Percentiles rank a stretch among this genome's conserved stretches.
phyloP scores from a whole-genome alignment of 2,888 invertebrate genomes.

The Drosophila niveifrons region DNA sequence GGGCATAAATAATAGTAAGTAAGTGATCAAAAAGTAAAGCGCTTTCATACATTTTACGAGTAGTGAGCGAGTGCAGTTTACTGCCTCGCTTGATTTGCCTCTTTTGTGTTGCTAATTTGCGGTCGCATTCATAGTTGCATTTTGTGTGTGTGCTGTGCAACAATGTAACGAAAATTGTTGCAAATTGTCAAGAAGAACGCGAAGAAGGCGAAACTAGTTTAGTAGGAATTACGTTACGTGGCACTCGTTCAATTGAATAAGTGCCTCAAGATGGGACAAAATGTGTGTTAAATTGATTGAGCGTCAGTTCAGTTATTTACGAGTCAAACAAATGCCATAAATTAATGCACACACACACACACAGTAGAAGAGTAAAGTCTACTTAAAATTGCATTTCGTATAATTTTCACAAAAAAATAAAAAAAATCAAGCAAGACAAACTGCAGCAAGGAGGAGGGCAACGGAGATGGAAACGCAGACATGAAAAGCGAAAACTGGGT shows the following conservation, averaged over 20 bases:
- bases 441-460: background rate
- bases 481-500: slow-evolving; percentile 78
- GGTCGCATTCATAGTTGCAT: slow-evolving; percentile 31
- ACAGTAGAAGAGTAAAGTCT: slow-evolving; percentile 40
- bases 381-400: slow-evolving; percentile 70
- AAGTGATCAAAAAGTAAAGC: slow-evolving; percentile 1
- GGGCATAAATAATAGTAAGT: slow-evolving; percentile 1
- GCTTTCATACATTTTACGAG: slow-evolving; percentile 1
- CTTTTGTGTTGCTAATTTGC: slow-evolving; percentile 57
- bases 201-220: slow-evolving; percentile 69
- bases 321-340: slow-evolving; percentile 44
- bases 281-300: slow-evolving; percentile 77
- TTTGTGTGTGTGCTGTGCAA: slow-evolving; percentile 48
- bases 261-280: slow-evolving; percentile 40
- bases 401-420: slow-evolving; percentile 67
- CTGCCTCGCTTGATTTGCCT: slow-evolving; percentile 51
- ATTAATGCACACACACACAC: slow-evolving; percentile 52
- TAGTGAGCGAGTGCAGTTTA: slow-evolving; percentile 37
- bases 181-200: slow-evolving; percentile 43
- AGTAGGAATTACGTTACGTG: slow-evolving; percentile 76
- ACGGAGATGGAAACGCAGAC: slow-evolving; percentile 5
- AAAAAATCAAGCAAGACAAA: slow-evolving; percentile 52
- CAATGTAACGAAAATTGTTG: slow-evolving; percentile 52
- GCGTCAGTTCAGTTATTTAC: slow-evolving; percentile 44
- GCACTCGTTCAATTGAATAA: slow-evolving; percentile 70